Evolutionary conservation across 2,113 vertebrate species (phyloP).

Genomic region (Gobiocypris rarus): DNA sequence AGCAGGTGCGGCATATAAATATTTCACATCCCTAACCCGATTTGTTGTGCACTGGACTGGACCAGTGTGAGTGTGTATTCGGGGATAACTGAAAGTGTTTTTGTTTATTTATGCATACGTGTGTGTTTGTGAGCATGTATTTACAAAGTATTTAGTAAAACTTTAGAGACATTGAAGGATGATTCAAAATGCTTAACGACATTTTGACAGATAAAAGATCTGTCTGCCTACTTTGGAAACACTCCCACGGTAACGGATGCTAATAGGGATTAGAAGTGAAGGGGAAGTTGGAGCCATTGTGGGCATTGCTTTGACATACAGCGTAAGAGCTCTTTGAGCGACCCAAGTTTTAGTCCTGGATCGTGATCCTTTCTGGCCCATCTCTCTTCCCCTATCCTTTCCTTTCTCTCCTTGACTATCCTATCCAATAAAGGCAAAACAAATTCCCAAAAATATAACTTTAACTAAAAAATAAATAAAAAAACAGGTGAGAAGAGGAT

Average conservation of each 20-base stretch:
- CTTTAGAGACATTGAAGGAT: not conserved
- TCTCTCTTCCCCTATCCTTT: no score
- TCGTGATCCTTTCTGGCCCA: no score
- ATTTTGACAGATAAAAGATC: not conserved
- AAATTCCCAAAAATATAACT: no score
- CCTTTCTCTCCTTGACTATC: no score
- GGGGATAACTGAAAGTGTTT: slow-evolving; percentile 1
- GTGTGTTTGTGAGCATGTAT: not conserved
- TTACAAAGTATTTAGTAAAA: not conserved
- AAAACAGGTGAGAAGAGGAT: not conserved
- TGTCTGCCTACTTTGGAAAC: not conserved
- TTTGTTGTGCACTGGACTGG: slow-evolving; percentile 44
- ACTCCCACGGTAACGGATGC: not conserved
- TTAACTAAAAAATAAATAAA: no score
- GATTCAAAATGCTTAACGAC: not conserved
- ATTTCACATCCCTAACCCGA: slow-evolving; percentile 57
- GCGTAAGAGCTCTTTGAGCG: no score
- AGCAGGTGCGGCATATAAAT: slow-evolving; percentile 63
- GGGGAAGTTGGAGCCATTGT: no score
- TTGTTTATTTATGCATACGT: slow-evolving; percentile 2
- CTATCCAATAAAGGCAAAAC: no score
- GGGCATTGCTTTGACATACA: no score
- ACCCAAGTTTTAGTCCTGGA: no score
- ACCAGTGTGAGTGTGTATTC: not conserved
- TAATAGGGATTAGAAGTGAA: slow-evolving; percentile 2